phyloP scores from a whole-genome alignment of 2,888 invertebrate genomes.

The Sminthurides aquaticus region DNA sequence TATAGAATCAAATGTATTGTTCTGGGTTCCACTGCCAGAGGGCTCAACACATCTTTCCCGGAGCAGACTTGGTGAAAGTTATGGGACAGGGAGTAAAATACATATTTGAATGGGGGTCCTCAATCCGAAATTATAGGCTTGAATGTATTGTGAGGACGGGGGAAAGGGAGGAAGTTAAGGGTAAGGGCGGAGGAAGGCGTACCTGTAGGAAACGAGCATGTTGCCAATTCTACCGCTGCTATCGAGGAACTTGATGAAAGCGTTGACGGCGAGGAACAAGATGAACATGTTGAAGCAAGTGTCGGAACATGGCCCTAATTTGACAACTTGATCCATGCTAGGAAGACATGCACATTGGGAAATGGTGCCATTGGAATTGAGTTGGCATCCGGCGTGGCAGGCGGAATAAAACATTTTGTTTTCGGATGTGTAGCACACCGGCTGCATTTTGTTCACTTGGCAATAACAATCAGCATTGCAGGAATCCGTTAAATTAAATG shows the following conservation, averaged over 20 bases:
- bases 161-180: too few relatives aligned
- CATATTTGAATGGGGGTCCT: too few relatives aligned
- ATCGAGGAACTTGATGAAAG: constrained; percentile 54
- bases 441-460: constrained; percentile 55
- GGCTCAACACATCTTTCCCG: too few relatives aligned
- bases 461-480: constrained; percentile 60
- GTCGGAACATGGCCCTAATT: constrained; percentile 53
- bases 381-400: constrained; percentile 64
- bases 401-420: constrained; percentile 61
- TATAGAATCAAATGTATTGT: too few relatives aligned
- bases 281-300: constrained; percentile 51
- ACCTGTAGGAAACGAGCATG: constrained; percentile 58
- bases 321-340: constrained; percentile 46
- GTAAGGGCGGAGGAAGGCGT: too few relatives aligned
- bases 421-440: constrained; percentile 56
- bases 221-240: constrained; percentile 62
- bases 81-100: too few relatives aligned
- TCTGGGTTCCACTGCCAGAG: too few relatives aligned
- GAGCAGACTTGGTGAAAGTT: too few relatives aligned
- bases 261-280: constrained; percentile 44
- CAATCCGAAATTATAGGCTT: too few relatives aligned
- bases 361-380: constrained; percentile 47
- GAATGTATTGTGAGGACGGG: too few relatives aligned
- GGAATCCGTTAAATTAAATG: constrained; percentile 48
- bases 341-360: constrained; percentile 45